Evolutionary conservation across 2,888 invertebrate species (phyloP).

Genomic region (Coecobrya sp.): DNA sequence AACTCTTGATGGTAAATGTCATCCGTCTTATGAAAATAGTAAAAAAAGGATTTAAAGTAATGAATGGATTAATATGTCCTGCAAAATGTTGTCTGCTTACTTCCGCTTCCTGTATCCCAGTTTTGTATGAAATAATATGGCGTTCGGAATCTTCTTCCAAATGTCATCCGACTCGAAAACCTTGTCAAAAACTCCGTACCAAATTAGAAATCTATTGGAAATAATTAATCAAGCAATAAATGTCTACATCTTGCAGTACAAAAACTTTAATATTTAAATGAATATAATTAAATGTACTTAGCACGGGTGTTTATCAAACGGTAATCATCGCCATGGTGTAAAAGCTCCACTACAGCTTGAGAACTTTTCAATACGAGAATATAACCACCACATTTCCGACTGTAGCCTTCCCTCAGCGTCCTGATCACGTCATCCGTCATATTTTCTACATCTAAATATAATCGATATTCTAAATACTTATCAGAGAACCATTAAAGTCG

Average conservation of each 20-base stretch:
- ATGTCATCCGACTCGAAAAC: constrained; percentile 84
- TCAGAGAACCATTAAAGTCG: not conserved
- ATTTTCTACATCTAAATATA: constrained; percentile 72
- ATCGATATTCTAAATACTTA: not conserved
- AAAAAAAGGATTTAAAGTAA: no score
- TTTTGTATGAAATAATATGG: constrained; percentile 84
- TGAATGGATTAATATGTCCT: not conserved
- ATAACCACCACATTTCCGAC: constrained; percentile 84
- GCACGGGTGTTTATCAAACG: constrained; percentile 85
- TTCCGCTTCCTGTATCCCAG: constrained; percentile 69
- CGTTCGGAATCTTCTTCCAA: constrained; percentile 86
- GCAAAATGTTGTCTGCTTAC: constrained; percentile 30
- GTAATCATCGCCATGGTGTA: constrained; percentile 84
- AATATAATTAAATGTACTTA: constrained; percentile 76
- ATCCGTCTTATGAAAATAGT: constrained; percentile 73
- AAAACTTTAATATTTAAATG: not conserved
- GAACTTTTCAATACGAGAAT: constrained; percentile 81
- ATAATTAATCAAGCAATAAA: no score
- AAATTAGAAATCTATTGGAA: constrained; percentile 83
- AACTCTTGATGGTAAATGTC: constrained; percentile 83
- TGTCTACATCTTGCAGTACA: no score
- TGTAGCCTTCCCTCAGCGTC: constrained; percentile 82
- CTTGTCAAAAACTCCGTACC: constrained; percentile 83
- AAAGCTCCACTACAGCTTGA: constrained; percentile 70
- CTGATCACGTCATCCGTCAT: constrained; percentile 64